Base-by-base conservation (phyloP, 2,888 invertebrate genomes). In the Lepidonotus clava region DNA sequence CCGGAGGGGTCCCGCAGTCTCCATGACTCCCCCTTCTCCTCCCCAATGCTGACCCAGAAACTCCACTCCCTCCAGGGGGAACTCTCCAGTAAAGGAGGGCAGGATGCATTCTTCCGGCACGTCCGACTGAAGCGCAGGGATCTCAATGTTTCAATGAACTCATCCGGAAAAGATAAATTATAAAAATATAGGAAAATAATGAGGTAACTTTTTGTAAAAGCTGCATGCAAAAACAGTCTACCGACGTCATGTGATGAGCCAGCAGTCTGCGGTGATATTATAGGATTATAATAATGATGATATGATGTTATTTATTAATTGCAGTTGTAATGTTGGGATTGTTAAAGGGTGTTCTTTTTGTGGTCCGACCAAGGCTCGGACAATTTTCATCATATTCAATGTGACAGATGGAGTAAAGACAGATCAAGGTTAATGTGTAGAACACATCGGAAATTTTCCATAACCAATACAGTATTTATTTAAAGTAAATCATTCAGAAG, bases 91-190 rank as follows among this genome's bases (percentile, higher is more conserved):
- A n/a, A 28, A 18, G 66, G 66, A 66, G 28, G 28, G 6, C 71
- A 71, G 71, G 80, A 46, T 41, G 24, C 41, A n/a, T 80, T 80
- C 51, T 80, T 80, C 32, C 18, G 51, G 1, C 80, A 80, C 46
- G 46, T 80, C 32, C 80, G 80, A 8, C 80, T 80, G 24, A 80
- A 80, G 32, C 41, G 80, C 41, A 80, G 51, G 51, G 51, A 51
- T 80, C 51, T 80, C 24, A 41, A 46, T 80, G 36, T 46, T 46
- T 18, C 8, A 18, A 46, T 18, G 8, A 11, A 46, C 46, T 46
- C 18, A 46, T 11, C 8, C 8, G 46, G 18, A 46, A 46, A 46
- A 18, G 46, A 46, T 8, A 11, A 18, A 11, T 18, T 11, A 46
- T 8, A 46, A 11, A 18, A 46, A 46, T 11, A 18, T 11, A 46